phyloP scores from a whole-genome alignment of 2,113 vertebrate species.

The Phalacrocorax carbo region DNA sequence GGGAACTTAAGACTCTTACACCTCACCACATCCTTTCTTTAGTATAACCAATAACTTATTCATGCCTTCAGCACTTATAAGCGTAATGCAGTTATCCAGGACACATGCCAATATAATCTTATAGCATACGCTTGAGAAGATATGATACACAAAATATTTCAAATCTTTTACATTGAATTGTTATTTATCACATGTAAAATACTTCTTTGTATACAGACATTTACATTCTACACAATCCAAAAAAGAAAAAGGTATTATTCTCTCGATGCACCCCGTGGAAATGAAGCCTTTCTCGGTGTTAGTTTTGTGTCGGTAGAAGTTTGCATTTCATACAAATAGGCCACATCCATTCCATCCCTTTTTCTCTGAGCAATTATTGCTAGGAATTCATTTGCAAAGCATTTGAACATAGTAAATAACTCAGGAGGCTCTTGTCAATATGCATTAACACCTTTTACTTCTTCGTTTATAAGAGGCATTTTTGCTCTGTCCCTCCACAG shows the following conservation, averaged over 20 bases:
- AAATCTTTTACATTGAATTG: not conserved
- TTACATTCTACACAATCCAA: not conserved
- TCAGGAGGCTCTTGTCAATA: not conserved
- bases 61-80: not conserved
- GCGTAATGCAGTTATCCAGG: not conserved
- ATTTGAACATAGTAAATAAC: slow-evolving; percentile 17
- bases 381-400: not conserved
- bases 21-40: not conserved
- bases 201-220: not conserved
- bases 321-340: not conserved
- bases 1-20: not conserved
- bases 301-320: not conserved
- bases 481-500: not conserved
- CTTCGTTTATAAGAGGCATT: not conserved
- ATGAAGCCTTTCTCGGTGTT: not conserved
- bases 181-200: not conserved
- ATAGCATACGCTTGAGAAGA: not conserved
- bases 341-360: not conserved
- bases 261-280: not conserved
- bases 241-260: not conserved
- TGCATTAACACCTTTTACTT: slow-evolving; percentile 35
- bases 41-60: not conserved
- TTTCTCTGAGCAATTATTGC: not conserved
- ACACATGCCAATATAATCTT: not conserved
- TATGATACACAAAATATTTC: not conserved